These are phyloP conservation scores for Amphiprion ocellaris DNA, from an alignment of 2,113 vertebrate genomes.

Conservation along the genomic window DNA sequence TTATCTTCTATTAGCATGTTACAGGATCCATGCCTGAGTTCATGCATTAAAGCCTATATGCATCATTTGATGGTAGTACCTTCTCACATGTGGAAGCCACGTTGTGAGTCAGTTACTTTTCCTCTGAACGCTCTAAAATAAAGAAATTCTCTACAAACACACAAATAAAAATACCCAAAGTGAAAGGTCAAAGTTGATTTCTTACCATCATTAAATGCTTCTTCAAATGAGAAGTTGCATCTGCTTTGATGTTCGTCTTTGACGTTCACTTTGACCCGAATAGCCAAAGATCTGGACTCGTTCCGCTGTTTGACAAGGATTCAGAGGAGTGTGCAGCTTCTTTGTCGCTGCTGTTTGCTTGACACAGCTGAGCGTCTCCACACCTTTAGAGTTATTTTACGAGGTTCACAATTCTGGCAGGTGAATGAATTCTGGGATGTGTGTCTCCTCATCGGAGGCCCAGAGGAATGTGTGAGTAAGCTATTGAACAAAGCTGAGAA, in stretches of 20 bases:
- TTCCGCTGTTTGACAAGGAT: slow-evolving; percentile 4
- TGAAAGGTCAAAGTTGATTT: background rate
- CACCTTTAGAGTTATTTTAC: background rate
- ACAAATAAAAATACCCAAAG: background rate
- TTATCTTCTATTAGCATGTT: no score
- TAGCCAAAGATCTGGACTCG: background rate
- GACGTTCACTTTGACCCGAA: slow-evolving; percentile 13
- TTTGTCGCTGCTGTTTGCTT: slow-evolving; percentile 4
- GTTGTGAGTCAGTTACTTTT: no score
- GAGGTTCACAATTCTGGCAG: slow-evolving; percentile 8
- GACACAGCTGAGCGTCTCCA: background rate
- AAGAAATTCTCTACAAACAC: no score
- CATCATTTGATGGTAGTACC: no score
- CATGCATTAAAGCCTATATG: no score
- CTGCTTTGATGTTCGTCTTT: slow-evolving; percentile 18
- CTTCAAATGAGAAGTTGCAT: background rate
- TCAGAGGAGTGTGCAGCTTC: background rate
- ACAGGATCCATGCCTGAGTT: no score
- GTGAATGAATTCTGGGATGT: slow-evolving; percentile 8
- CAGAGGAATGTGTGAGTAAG: slow-evolving; percentile 47
- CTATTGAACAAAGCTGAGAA: slow-evolving; percentile 43
- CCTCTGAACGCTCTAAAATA: no score
- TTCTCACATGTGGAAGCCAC: no score
- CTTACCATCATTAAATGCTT: background rate
- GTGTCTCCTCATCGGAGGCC: slow-evolving; percentile 1